Percentiles rank a stretch among this genome's conserved stretches.
Evolutionary conservation across 1,140 invertebrate species (phyloP).

Genomic region (Colletes gigas): DNA sequence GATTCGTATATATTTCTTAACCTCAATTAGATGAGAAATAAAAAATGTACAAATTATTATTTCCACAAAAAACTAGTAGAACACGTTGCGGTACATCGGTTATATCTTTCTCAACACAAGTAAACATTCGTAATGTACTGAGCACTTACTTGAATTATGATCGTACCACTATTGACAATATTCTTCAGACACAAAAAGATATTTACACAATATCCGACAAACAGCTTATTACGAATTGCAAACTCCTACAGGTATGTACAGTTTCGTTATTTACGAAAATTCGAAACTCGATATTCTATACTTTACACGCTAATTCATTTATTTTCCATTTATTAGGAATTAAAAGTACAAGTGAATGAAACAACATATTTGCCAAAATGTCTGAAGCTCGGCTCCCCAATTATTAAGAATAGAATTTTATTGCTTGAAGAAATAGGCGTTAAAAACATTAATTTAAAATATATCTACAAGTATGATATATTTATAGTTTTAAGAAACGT

Average conservation of each 20-base stretch:
- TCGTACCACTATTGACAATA: background rate
- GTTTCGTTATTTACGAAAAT: background rate
- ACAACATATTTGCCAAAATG: background rate
- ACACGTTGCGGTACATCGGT: background rate
- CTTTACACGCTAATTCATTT: background rate
- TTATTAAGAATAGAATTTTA: slow-evolving; percentile 55
- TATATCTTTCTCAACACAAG: background rate
- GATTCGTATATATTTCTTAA: background rate
- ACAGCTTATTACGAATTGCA: slow-evolving; percentile 20
- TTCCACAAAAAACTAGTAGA: background rate
- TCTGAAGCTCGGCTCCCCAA: background rate
- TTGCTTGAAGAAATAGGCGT: slow-evolving; percentile 64
- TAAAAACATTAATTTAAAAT: background rate
- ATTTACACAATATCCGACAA: background rate
- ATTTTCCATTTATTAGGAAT: background rate
- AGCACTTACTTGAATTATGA: slow-evolving; percentile 20
- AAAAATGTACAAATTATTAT: background rate
- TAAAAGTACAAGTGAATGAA: background rate
- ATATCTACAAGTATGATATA: slow-evolving; percentile 32
- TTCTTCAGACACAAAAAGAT: background rate
- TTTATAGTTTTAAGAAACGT: too few relatives aligned
- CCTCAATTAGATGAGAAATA: background rate
- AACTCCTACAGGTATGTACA: slow-evolving; percentile 2
- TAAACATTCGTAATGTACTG: background rate
- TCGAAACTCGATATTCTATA: background rate